These are phyloP conservation scores for Agrochola macilenta DNA, from an alignment of 2,888 invertebrate genomes.

Conservation along the genomic window DNA sequence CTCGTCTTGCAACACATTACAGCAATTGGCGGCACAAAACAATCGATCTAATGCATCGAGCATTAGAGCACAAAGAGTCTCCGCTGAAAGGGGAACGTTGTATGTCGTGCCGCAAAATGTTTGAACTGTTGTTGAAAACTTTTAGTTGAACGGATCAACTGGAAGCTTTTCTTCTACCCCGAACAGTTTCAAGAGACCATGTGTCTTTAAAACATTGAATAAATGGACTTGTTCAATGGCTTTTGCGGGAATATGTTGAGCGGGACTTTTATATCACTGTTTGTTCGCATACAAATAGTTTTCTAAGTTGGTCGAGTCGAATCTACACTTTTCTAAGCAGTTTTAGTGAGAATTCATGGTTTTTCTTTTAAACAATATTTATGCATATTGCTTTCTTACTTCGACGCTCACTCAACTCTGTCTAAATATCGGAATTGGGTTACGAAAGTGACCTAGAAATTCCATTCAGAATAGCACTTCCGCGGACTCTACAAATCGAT, in stretches of 20 bases:
- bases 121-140: conserved; percentile 90
- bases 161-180: conserved; percentile 80
- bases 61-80: conserved; percentile 74
- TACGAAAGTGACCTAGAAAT: neutral
- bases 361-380: conserved; percentile 6
- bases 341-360: conserved; percentile 4
- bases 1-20: conserved; percentile 46
- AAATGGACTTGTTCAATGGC: conserved; percentile 78
- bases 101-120: conserved; percentile 87
- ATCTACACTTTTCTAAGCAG: conserved; percentile 32
- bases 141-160: conserved; percentile 84
- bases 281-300: conserved; percentile 60
- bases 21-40: conserved; percentile 70
- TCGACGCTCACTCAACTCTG: neutral
- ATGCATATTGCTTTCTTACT: neutral
- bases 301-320: conserved; percentile 19
- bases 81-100: conserved; percentile 86
- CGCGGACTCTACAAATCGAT: conserved; percentile 7
- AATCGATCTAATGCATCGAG: conserved; percentile 77
- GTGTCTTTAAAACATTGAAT: conserved; percentile 83
- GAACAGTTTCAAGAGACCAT: conserved; percentile 77
- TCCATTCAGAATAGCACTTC: neutral
- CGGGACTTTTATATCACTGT: conserved; percentile 68
- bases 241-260: conserved; percentile 69
- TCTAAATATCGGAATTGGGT: neutral